Percentiles rank a stretch among this genome's conserved stretches.
Evolutionary conservation across 1,140 invertebrate species (phyloP).

Genomic region (Diplogasteroides magnus): DNA sequence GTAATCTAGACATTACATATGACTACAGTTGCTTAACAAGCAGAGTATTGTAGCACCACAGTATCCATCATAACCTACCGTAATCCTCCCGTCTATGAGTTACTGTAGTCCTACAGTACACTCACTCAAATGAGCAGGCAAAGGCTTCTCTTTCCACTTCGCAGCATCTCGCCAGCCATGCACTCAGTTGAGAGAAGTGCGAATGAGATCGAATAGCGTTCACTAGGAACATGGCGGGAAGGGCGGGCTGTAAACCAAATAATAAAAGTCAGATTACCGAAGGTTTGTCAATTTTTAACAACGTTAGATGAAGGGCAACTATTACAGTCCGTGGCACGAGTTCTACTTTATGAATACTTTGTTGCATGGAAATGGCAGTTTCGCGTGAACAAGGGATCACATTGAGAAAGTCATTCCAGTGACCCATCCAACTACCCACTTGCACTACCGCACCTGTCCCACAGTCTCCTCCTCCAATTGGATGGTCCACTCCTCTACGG

Average conservation of each 20-base stretch:
- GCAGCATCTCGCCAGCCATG: constrained; percentile 68
- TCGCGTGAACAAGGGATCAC: no score
- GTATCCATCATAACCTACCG: not conserved
- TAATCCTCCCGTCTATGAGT: constrained; percentile 6
- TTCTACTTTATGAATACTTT: no score
- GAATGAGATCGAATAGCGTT: constrained; percentile 87
- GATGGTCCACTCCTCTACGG: constrained; percentile 19
- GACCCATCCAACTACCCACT: constrained; percentile 10
- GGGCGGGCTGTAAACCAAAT: constrained; percentile 1
- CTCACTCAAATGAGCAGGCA: no score
- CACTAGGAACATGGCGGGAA: constrained; percentile 62
- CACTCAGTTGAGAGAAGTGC: constrained; percentile 90
- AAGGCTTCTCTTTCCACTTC: constrained; percentile 54
- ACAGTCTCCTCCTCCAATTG: constrained; percentile 4
- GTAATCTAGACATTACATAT: constrained; percentile 8
- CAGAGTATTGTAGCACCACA: not conserved
- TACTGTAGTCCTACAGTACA: no score
- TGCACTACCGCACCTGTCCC: constrained; percentile 25
- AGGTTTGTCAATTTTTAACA: no score
- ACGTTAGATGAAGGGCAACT: no score
- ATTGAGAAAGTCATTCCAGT: no score
- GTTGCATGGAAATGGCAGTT: no score
- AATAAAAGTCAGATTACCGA: no score
- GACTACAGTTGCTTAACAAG: constrained; percentile 9
- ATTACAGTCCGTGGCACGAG: no score